phyloP scores from a whole-genome alignment of 2,888 invertebrate genomes.

The Balanococcus diminutus region DNA sequence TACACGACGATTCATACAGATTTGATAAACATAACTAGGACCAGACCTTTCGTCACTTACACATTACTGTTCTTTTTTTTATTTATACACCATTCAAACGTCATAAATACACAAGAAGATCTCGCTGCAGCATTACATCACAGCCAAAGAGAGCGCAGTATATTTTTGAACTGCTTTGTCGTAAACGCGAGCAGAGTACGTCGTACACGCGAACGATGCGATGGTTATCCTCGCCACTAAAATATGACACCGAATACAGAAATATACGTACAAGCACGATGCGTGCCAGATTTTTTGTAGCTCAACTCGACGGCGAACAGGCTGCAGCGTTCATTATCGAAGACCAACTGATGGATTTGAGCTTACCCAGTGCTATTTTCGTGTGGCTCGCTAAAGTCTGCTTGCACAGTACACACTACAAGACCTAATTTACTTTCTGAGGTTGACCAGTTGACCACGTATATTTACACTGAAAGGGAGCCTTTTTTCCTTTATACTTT shows the following conservation, averaged over 20 bases:
- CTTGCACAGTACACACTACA: neutral
- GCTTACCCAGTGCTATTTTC: neutral
- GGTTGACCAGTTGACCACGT: neutral
- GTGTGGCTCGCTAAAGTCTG: neutral
- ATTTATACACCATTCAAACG: constrained; percentile 12
- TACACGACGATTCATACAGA: neutral
- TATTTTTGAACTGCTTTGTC: constrained; percentile 16
- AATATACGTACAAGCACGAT: neutral
- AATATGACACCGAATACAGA: constrained; percentile 31
- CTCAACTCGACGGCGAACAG: neutral
- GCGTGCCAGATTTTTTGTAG: constrained; percentile 19
- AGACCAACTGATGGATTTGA: constrained; percentile 28
- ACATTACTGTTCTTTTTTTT: neutral
- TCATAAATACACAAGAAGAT: constrained; percentile 21
- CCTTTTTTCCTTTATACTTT: constrained; percentile 1
- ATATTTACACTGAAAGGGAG: neutral
- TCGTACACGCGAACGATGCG: neutral
- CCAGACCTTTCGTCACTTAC: constrained; percentile 21
- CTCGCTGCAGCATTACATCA: neutral
- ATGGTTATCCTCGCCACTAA: constrained; percentile 12
- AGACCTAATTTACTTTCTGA: neutral
- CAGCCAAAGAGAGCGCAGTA: neutral
- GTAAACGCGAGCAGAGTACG: neutral
- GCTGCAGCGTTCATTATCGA: neutral
- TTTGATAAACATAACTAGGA: neutral